Conservation (phyloP, 2,888 invertebrate species). For the Asteroscopus sphinx region DNA sequence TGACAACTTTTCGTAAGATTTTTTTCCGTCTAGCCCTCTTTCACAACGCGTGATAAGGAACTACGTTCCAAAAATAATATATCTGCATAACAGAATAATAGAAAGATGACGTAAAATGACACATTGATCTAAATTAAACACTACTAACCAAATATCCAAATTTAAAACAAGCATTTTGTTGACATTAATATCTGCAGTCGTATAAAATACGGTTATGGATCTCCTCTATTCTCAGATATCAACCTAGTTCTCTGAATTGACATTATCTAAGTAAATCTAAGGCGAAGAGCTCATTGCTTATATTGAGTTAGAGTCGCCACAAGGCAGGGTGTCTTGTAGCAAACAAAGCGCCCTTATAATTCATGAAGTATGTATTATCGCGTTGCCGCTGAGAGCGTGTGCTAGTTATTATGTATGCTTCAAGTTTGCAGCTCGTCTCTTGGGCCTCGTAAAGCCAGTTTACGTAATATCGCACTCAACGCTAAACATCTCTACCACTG, state of each 20-base stretch:
- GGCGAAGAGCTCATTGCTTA: constrained; percentile 9
- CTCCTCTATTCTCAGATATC: neutral
- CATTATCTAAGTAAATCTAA: constrained; percentile 4
- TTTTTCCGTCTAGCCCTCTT: neutral
- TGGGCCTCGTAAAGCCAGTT: constrained; percentile 45
- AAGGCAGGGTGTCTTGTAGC: constrained; percentile 11
- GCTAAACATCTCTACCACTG: constrained; percentile 25
- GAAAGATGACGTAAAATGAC: neutral
- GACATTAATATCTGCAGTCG: neutral
- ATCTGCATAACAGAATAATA: too few species aligned
- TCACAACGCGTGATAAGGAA: too few species aligned
- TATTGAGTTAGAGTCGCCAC: constrained; percentile 6
- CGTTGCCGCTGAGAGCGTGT: constrained; percentile 25
- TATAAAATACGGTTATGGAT: neutral
- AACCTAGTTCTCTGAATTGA: constrained; percentile 10
- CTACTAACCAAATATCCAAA: neutral
- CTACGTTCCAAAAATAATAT: too few species aligned
- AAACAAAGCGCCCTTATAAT: constrained; percentile 22
- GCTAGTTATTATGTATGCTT: constrained; percentile 32
- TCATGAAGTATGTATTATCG: constrained; percentile 28
- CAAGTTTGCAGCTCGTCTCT: constrained; percentile 39
- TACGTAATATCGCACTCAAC: constrained; percentile 45
- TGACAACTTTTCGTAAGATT: too few species aligned
- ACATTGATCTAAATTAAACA: too few species aligned
- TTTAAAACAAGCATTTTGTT: too few species aligned